phyloP scores from a whole-genome alignment of 2,113 vertebrate species.

The Promerops cafer region DNA sequence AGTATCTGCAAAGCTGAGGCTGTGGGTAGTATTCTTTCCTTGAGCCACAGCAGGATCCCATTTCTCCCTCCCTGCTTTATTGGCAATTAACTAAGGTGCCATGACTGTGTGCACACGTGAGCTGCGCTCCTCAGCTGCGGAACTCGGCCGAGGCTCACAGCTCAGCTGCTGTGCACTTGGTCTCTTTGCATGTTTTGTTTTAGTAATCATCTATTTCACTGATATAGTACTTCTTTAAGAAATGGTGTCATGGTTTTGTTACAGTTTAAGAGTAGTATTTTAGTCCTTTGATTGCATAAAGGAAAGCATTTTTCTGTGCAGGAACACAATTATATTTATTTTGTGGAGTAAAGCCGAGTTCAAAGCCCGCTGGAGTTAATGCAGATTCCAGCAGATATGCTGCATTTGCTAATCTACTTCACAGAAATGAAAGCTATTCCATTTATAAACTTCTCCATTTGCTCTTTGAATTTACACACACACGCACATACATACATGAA shows the following conservation, averaged over 20 bases:
- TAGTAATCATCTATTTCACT: not conserved
- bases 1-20: not conserved
- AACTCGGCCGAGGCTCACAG: not conserved
- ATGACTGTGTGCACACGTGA: not conserved
- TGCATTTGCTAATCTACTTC: not conserved
- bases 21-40: not conserved
- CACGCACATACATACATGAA: rapidly evolving
- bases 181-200: not conserved
- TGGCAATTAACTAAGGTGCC: not conserved
- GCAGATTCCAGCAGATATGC: not conserved
- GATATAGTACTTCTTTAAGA: not conserved
- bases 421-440: not conserved
- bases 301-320: not conserved
- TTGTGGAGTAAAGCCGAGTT: not conserved
- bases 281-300: not conserved
- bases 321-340: not conserved
- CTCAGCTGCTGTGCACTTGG: not conserved
- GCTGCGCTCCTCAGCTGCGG: not conserved
- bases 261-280: not conserved
- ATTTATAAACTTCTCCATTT: not conserved
- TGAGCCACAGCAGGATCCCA: not conserved
- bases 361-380: not conserved
- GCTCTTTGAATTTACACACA: not conserved
- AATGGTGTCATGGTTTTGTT: rapidly evolving
- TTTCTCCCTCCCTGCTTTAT: slow-evolving; percentile 18